A percentile compares a stretch with the other conserved stretches of the same genome.
Conservation (phyloP, 1,140 invertebrate species). For the Coelopa frigida region DNA sequence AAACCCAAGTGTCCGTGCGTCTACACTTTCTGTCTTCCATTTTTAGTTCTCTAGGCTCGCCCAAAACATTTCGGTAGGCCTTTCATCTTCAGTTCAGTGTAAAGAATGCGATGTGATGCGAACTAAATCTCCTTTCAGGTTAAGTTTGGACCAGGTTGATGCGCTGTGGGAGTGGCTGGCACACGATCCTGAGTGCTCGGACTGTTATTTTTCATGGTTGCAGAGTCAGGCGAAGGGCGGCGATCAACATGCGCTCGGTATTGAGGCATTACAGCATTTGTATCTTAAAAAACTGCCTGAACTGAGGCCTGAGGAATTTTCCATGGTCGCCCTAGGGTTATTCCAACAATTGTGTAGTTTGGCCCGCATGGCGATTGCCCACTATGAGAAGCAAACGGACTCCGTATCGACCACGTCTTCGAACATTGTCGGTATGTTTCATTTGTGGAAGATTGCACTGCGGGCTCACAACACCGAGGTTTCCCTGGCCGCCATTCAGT, state of each 20-base stretch:
- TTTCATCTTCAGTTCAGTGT: conserved; percentile 8
- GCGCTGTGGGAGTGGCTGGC: conserved; percentile 85
- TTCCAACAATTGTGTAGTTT: conserved; percentile 87
- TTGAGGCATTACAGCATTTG: conserved; percentile 79
- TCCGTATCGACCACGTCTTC: conserved; percentile 46
- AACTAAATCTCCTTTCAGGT: conserved; percentile 52
- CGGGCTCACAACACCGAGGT: conserved; percentile 86
- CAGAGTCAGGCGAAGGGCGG: conserved; percentile 80
- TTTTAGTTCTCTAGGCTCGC: conserved; percentile 83
- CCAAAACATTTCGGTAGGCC: conserved; percentile 69
- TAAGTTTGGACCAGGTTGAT: conserved; percentile 84
- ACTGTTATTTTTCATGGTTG: conserved; percentile 89
- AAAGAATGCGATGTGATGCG: conserved; percentile 15
- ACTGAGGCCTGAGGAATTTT: conserved; percentile 77
- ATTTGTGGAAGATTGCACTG: conserved; percentile 88
- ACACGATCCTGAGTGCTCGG: conserved; percentile 70
- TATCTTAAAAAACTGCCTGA: conserved; percentile 85
- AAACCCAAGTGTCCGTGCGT: conserved; percentile 82
- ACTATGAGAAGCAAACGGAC: conserved; percentile 47
- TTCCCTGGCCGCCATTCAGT: conserved; percentile 88
- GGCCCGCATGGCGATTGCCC: conserved; percentile 59
- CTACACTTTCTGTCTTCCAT: conserved; percentile 87
- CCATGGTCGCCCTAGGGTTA: conserved; percentile 82
- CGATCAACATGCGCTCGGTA: conserved; percentile 82
- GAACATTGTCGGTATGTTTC: conserved; percentile 78